Base-by-base conservation (phyloP, 2,888 invertebrate species). In the Lithophane ornitopus region DNA sequence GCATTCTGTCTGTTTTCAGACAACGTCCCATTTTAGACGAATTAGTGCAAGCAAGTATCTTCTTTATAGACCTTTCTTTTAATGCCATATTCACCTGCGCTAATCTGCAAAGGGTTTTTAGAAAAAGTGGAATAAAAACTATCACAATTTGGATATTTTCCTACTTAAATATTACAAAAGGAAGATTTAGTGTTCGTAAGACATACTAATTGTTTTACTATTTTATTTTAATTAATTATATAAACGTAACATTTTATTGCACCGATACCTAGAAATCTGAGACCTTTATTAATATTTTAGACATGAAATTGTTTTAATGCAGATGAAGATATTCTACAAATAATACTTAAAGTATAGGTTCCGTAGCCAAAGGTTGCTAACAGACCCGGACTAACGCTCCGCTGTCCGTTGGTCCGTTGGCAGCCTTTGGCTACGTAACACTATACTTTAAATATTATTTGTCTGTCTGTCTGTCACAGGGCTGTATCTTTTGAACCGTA, bases 121-220 rank as follows among this genome's bases (percentile, higher is more conserved):
- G n/a, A 67, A 62, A 71, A 54, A 56, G 0, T 78, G 65, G 46
- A 82, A 74, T 69, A 58, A 63, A 74, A 75, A 68, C 26, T 84
- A 84, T 84, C 78, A 85, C 85, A 84, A 81, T 84, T 76, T 73
- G 34, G 74, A 84, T 84, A 80, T 72, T 82, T 74, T 56, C 52
- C 79, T 84, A 84, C 78, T 81, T 85, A 85, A 74, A 81, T 1
- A 62, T 72, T 81, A 81, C 41, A 39, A 68, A 81, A 74, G 78
- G 82, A 81, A 85, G 81, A 75, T 72, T 71, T 54, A 22, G 8
- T 67, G n/a, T 49, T 73, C 0, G 41, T 59, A 67, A 74, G 58
- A 74, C 58, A 62, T 69, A 19, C 49, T 70, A 9, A 41, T 69
- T 65, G 54, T 54, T 28, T 14, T 22, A 78, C 28, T 72, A 44